A percentile compares a stretch with the other conserved stretches of the same genome.
Conservation (phyloP, 2,797 vertebrate species). For the Semotilus atromaculatus region DNA sequence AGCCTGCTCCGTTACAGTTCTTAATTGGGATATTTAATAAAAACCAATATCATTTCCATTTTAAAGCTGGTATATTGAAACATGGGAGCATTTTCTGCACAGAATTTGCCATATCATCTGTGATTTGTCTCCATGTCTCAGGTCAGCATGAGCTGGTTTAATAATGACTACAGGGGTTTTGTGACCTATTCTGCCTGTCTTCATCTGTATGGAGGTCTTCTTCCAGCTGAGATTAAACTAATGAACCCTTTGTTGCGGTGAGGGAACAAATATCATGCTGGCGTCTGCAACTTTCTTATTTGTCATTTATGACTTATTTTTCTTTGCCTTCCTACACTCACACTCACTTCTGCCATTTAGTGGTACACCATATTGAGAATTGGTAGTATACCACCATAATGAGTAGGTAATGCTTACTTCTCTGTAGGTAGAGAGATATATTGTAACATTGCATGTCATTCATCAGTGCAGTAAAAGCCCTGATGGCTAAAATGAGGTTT, state of each 20-base stretch:
- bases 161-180: constrained; percentile 53
- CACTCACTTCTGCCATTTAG: constrained; percentile 2
- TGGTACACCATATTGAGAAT: constrained; percentile 2
- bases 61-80: background rate
- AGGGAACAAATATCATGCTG: constrained; percentile 4
- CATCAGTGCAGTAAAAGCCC: background rate
- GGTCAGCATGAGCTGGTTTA: constrained; percentile 54
- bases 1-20: too few relatives aligned
- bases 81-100: background rate
- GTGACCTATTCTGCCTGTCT: constrained; percentile 40
- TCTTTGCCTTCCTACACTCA: background rate
- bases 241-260: background rate
- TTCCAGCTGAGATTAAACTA: constrained; percentile 34
- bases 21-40: background rate
- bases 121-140: constrained; percentile 7
- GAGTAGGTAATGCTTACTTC: constrained; percentile 17
- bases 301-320: background rate
- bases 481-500: background rate
- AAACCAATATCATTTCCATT: background rate
- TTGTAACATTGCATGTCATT: background rate
- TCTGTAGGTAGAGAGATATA: background rate
- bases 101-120: constrained; percentile 17
- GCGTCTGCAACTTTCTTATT: background rate
- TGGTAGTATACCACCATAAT: too few relatives aligned
- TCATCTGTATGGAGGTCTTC: constrained; percentile 48